phyloP scores from a whole-genome alignment of 2,888 invertebrate species.

The Teleogryllus oceanicus region DNA sequence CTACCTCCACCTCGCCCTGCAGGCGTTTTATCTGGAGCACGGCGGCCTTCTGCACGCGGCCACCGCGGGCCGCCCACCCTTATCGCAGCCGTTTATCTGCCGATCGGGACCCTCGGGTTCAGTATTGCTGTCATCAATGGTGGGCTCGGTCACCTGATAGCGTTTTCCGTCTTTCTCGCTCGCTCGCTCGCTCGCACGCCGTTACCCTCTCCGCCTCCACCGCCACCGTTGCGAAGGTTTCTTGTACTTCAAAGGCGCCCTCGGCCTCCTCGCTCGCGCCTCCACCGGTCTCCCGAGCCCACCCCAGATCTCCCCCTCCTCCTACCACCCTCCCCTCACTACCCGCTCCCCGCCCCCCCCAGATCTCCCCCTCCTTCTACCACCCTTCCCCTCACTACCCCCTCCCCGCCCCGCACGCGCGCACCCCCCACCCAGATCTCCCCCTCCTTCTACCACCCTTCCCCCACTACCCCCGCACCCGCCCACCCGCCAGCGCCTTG shows the following conservation, averaged over 20 bases:
- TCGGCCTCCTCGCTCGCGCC: too few relatives aligned
- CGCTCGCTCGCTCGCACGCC: neutral
- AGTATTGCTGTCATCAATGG: conserved; percentile 18
- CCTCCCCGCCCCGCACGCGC: too few relatives aligned
- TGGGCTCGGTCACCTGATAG: neutral
- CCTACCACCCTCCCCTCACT: neutral
- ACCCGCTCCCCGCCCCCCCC: neutral
- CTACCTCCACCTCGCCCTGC: neutral
- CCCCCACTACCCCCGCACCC: neutral
- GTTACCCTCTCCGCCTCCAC: too few relatives aligned
- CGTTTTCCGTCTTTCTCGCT: neutral
- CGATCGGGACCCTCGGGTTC: conserved; percentile 7
- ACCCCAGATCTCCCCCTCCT: neutral
- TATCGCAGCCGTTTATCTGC: conserved; percentile 1
- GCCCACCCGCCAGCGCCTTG: neutral
- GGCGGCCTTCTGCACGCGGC: neutral
- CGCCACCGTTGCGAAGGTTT: too few relatives aligned
- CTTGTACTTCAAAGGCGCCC: too few relatives aligned
- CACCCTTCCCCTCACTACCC: neutral
- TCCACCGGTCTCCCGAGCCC: neutral
- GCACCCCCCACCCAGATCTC: neutral
- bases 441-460: neutral
- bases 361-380: neutral
- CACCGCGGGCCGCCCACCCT: neutral
- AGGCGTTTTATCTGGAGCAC: too few relatives aligned